Evolutionary conservation across 2,888 invertebrate species (phyloP), one percentile per base, ranked within the genome.

Genomic region (Acheta domesticus): DNA sequence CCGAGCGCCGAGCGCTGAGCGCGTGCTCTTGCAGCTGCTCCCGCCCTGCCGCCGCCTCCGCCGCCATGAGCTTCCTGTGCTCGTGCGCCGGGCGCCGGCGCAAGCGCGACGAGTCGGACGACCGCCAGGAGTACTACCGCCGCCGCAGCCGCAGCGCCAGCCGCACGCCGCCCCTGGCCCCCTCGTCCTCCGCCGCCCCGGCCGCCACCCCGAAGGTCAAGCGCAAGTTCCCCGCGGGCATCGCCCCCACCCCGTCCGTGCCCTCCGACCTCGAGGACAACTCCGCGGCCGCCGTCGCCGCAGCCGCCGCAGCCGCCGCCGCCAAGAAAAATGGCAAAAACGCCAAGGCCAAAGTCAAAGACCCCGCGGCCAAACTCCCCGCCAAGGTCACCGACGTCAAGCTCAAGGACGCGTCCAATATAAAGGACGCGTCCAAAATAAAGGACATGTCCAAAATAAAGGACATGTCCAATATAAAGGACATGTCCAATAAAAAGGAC

Each of bases 41-140:
- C 36, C 36, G 36, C 36, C 36, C 36, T 36, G 36, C 36, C 36
- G 3, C n/a, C n/a, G n/a, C 62, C n/a, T n/a, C 62, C 11, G 23
- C 23, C 75, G 36, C 76, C 48, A 76, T 76, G 76, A 76, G 76
- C 49, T n/a, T 76, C 12, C 76, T 76, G 48, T 76, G 76, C 49
- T 48, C 48, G 19, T 76, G 76, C 48, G 76, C 76, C 76, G 48
- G 76, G 5, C 76, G 76, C 14, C 76, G 76, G 48, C 48, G 48
- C 12, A 62, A n/a, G 62, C n/a, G 16, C 14, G 62, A 62, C 16
- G 14, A 1, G 14, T 14, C 14, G n/a, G 62, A 62, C n/a, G 16
- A n/a, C 62, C 14, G 62, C 62, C 62, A 62, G n/a, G 62, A 62
- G n/a, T 14, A 62, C 16, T 62, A 62, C n/a, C n/a, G n/a, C n/a